Evolutionary conservation across 2,113 vertebrate genomes (phyloP).

Genomic region (Calyptommatus sinebrachiatus): DNA sequence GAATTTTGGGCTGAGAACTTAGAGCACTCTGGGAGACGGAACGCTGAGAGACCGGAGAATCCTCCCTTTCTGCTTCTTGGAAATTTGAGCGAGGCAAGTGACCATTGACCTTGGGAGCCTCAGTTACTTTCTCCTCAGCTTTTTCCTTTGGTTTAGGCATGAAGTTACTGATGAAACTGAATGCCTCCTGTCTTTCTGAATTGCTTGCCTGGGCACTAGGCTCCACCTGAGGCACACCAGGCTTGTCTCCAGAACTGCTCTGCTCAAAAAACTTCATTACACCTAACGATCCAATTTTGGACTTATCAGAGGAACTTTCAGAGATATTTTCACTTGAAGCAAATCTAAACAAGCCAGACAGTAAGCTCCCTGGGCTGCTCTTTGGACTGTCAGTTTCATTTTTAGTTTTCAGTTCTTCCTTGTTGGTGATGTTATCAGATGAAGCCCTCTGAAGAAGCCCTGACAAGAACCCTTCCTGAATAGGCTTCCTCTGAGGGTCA

Average conservation of each 20-base stretch:
- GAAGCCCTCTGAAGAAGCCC: constrained; percentile 71
- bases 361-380: constrained; percentile 52
- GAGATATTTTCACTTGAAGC: constrained; percentile 62
- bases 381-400: constrained; percentile 51
- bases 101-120: constrained; percentile 27
- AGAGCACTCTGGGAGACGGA: constrained; percentile 15
- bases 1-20: constrained; percentile 42
- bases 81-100: background rate
- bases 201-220: constrained; percentile 39
- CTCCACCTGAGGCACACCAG: constrained; percentile 28
- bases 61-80: constrained; percentile 22
- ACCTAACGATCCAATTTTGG: constrained; percentile 50
- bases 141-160: constrained; percentile 60
- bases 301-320: constrained; percentile 58
- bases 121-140: constrained; percentile 30
- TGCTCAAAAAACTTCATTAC: constrained; percentile 59
- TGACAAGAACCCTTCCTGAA: constrained; percentile 73
- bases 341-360: constrained; percentile 72
- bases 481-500: constrained; percentile 34
- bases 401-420: constrained; percentile 57
- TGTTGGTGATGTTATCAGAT: constrained; percentile 58
- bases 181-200: constrained; percentile 54
- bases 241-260: constrained; percentile 35
- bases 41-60: background rate
- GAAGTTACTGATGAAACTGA: constrained; percentile 52